These are phyloP conservation scores for Diplazon laetatorius DNA, from an alignment of 2,888 invertebrate genomes.

Conservation along the genomic window DNA sequence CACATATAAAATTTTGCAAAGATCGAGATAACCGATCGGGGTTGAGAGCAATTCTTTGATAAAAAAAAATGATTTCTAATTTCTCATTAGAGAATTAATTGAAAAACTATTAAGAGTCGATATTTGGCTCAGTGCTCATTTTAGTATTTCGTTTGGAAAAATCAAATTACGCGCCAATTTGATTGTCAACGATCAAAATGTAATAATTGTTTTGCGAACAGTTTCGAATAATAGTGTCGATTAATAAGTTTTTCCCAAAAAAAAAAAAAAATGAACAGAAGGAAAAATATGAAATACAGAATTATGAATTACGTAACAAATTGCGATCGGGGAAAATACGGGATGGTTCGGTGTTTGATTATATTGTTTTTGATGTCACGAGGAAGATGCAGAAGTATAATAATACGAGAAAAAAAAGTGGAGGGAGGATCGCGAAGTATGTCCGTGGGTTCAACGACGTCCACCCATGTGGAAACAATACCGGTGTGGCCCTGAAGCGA, in stretches of 20 bases:
- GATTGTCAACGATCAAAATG: too few relatives aligned
- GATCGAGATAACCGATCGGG: too few relatives aligned
- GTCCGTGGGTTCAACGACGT: conserved; percentile 45
- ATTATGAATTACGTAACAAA: conserved; percentile 1
- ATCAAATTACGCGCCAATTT: neutral
- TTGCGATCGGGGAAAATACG: conserved; percentile 12
- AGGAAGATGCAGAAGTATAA: conserved; percentile 2
- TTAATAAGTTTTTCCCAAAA: too few relatives aligned
- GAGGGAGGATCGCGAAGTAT: conserved; percentile 39
- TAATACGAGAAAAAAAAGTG: conserved; percentile 21
- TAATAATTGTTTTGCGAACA: too few relatives aligned
- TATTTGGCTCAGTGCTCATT: too few relatives aligned
- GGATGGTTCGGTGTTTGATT: conserved; percentile 21
- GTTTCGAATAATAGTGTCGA: too few relatives aligned
- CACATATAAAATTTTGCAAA: too few relatives aligned
- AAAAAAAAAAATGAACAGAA: neutral
- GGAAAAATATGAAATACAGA: too few relatives aligned
- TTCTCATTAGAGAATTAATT: too few relatives aligned
- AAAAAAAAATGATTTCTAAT: too few relatives aligned
- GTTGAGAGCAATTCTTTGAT: too few relatives aligned
- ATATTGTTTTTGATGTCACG: neutral
- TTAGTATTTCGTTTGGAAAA: neutral
- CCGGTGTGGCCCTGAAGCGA: conserved; percentile 28
- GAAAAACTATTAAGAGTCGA: too few relatives aligned
- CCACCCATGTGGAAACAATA: conserved; percentile 60